Evolutionary conservation across 2,888 invertebrate genomes (phyloP), one percentile per base, ranked within the genome.

Genomic region (Antheraea yamamai): DNA sequence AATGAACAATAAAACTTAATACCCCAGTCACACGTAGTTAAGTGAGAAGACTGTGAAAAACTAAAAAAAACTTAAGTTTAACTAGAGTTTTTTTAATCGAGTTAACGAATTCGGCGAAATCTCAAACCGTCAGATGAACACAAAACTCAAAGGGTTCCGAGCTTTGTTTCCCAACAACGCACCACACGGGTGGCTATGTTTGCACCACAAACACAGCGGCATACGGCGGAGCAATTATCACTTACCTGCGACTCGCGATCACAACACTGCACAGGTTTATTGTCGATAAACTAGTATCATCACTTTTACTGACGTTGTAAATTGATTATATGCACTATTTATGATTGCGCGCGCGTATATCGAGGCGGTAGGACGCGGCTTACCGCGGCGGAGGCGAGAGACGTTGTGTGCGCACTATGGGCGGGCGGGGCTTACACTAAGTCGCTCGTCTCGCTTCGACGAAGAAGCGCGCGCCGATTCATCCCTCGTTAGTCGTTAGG

Each of bases 171-270:
- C 64, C 64, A 66, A 66, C 30, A 75, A 52, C 76, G 71, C 61
- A 73, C 74, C 85, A 81, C 79, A 66, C 64, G 64, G 81, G 85
- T 87, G 86, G 78, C 84, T 81, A 82, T 92, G 89, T 92, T 92
- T 92, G 89, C 87, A 82, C 81, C 80, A 82, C 91, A 93, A 93
- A 94, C 91, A 91, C 79, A 82, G 88, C 91, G 89, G 89, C 90
- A 85, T 88, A 87, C 89, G 89, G 89, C 88, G 88, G 88, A 91
- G 85, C 92, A 94, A 94, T 94, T 94, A 94, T 91, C 94, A 94
- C 95, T 94, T 92, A 95, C 95, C 95, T 94, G 94, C 85, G 91
- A 94, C 92, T 91, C 89, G 91, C 90, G 92, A 93, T 90, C 93
- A 92, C 93, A 89, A 90, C 92, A 93, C 93, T 89, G 88, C 90